Conservation (phyloP, 2,113 vertebrate genomes). For the Lampris incognitus region DNA sequence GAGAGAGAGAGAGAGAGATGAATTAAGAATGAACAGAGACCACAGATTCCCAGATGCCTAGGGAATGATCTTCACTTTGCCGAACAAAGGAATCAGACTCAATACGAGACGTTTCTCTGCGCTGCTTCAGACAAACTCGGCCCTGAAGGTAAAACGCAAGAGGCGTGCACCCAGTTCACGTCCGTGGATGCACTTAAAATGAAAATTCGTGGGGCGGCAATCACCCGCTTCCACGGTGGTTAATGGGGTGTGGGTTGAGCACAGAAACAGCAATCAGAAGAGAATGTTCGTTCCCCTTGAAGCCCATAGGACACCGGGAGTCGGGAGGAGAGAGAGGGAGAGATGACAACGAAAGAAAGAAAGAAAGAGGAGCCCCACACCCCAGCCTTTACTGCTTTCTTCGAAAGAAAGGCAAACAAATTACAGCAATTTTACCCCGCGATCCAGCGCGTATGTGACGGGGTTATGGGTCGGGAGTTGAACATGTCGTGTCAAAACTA, state of each 20-base stretch:
- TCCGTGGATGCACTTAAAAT: conserved; percentile 14
- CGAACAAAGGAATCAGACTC: conserved; percentile 8
- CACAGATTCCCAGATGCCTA: conserved; percentile 20
- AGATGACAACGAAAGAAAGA: conserved; percentile 17
- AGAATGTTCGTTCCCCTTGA: conserved; percentile 19
- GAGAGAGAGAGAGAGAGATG: conserved; percentile 10
- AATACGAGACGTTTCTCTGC: conserved; percentile 13
- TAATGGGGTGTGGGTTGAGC: conserved; percentile 56
- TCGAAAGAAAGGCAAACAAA: conserved; percentile 65
- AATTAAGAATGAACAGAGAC: neutral
- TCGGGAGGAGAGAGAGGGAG: neutral
- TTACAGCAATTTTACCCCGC: conserved; percentile 71
- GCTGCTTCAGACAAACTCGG: neutral
- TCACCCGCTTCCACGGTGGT: neutral
- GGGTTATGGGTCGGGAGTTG: conserved; percentile 67
- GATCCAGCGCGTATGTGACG: conserved; percentile 66
- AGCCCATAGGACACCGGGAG: neutral
- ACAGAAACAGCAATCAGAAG: conserved; percentile 51
- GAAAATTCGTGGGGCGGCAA: neutral
- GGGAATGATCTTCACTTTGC: neutral
- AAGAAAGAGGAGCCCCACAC: conserved; percentile 1
- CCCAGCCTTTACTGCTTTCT: conserved; percentile 6
- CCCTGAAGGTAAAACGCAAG: conserved; percentile 15
- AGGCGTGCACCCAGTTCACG: conserved; percentile 9
- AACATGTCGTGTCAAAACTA: conserved; percentile 68